Percentiles rank a stretch among this genome's conserved stretches.
These are phyloP conservation scores for Hirundo rustica DNA, from an alignment of 2,797 vertebrate species.

Conservation along the genomic window DNA sequence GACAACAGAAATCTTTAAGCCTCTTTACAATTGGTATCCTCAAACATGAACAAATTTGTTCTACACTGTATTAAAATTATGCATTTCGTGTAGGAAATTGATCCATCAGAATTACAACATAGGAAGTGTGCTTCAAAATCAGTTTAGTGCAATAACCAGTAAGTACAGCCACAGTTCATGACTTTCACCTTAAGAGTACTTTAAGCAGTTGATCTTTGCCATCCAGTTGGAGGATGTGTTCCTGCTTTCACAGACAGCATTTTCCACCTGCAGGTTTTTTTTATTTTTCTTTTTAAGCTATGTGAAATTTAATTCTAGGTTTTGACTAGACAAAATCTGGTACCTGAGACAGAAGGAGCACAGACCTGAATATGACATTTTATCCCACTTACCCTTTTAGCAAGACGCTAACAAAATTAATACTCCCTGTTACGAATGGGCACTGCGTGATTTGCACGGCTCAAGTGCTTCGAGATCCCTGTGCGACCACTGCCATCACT, in stretches of 20 bases:
- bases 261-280: not conserved
- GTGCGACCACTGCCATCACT: not conserved
- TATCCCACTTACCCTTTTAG: not conserved
- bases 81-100: not conserved
- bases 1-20: not conserved
- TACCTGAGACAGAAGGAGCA: not conserved
- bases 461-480: not conserved
- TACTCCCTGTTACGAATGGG: not conserved
- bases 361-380: not conserved
- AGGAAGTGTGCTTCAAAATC: not conserved
- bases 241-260: not conserved
- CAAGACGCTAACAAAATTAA: not conserved
- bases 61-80: not conserved
- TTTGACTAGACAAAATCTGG: not conserved
- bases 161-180: not conserved
- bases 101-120: not conserved
- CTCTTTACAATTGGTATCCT: not conserved
- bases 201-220: not conserved
- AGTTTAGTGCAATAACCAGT: not conserved
- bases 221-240: not conserved
- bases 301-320: not conserved
- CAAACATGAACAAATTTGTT: not conserved
- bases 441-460: not conserved
- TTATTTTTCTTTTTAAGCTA: not conserved
- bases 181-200: not conserved